Percentiles rank a stretch among this genome's conserved stretches.
Conservation (phyloP, 1,140 invertebrate species). For the Diabrotica virgifera region DNA sequence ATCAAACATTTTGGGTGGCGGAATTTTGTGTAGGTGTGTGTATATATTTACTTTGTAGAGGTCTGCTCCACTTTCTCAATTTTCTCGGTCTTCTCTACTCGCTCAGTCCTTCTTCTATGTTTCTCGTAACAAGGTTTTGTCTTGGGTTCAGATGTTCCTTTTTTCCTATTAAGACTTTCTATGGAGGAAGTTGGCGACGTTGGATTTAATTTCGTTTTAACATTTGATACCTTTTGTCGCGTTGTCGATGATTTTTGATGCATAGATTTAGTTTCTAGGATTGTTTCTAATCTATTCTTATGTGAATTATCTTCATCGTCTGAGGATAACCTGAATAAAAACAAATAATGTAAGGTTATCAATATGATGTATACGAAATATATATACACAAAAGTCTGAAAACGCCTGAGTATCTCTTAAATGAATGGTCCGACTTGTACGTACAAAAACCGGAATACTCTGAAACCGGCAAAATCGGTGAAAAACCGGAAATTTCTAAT, state of each 20-base stretch:
- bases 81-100: constrained; percentile 12
- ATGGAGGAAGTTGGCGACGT: constrained; percentile 50
- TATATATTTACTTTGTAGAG: background rate
- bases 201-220: constrained; percentile 32
- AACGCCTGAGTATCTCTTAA: too few species aligned
- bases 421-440: too few species aligned
- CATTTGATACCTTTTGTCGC: constrained; percentile 18
- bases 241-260: constrained; percentile 35
- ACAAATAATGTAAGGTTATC: too few species aligned
- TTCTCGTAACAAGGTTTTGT: constrained; percentile 8
- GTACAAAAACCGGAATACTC: too few species aligned
- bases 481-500: too few species aligned
- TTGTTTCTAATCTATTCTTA: constrained; percentile 46
- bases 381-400: too few species aligned
- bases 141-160: background rate
- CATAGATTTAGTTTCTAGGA: constrained; percentile 49
- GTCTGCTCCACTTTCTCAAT: background rate
- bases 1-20: too few species aligned
- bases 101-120: constrained; percentile 9
- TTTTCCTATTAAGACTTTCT: constrained; percentile 44
- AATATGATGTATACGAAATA: too few species aligned
- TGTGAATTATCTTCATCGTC: constrained; percentile 40
- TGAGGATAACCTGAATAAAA: background rate
- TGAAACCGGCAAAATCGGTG: too few species aligned
- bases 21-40: too few species aligned